Evolutionary conservation across 2,113 vertebrate genomes (phyloP).

Genomic region (Xerus inauris): DNA sequence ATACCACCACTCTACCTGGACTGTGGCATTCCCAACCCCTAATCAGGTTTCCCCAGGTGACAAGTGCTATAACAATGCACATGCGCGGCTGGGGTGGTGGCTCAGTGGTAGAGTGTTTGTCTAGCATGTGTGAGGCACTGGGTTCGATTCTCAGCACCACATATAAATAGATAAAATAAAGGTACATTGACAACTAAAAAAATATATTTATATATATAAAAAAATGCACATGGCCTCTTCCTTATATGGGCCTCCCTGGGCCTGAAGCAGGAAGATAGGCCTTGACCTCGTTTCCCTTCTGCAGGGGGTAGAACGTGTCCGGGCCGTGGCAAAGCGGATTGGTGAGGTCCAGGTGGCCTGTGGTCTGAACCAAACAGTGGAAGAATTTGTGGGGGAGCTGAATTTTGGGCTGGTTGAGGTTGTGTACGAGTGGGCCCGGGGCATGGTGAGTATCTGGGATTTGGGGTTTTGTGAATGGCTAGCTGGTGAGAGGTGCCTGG

Average conservation of each 20-base stretch:
- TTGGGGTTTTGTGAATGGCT: neutral
- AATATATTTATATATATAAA: no score
- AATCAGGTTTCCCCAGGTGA: neutral
- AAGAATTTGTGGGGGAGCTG: constrained; percentile 94
- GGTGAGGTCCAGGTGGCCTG: constrained; percentile 92
- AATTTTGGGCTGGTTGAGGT: constrained; percentile 96
- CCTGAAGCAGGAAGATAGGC: neutral
- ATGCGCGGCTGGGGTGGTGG: no score
- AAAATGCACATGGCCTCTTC: neutral
- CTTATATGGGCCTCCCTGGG: neutral
- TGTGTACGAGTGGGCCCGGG: constrained; percentile 96
- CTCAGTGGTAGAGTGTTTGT: no score
- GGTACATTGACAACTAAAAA: no score
- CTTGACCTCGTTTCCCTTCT: neutral
- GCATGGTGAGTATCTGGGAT: constrained; percentile 90
- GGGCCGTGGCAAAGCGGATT: constrained; percentile 89
- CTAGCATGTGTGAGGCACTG: no score
- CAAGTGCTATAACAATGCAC: no score
- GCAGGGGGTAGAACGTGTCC: constrained; percentile 91
- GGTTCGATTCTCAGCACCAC: no score
- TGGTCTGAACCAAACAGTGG: constrained; percentile 90
- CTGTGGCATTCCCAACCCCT: neutral
- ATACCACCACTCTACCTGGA: neutral
- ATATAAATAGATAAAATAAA: no score
- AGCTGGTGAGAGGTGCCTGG: neutral